Base-by-base conservation (phyloP, 2,888 invertebrate genomes). In the Pterobdella sp. region DNA sequence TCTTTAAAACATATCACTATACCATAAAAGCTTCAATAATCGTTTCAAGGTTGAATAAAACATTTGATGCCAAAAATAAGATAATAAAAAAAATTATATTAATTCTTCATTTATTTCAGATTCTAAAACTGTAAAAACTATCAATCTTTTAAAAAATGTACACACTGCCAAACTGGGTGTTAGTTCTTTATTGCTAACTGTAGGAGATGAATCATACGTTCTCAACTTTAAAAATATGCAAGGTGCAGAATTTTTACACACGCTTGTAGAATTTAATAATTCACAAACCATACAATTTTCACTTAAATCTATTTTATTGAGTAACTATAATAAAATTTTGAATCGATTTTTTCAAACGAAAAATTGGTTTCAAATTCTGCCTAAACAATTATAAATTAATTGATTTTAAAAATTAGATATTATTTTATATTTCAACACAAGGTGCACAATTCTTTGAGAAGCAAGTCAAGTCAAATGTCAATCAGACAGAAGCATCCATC, bases 401-500 rank as follows among this genome's bases (percentile, higher is more conserved):
- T 42, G 18, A 42, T 14, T 42, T 14, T 14, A 42, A 42, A 14
- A 14, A 18, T 7, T 42, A 42, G 42, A 42, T 42, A 42, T 7
- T 42, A 42, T 42, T 14, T 18, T 42, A 7, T 42, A 67, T 75
- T 67, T 73, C 56, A 81, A 80, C 66, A 14, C 35, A 64, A n/a
- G 91, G 90, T 83, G 88, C 89, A 81, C 88, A 89, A 83, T 87
- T 86, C 80, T 91, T 91, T 85, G 89, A 90, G 83, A 87, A 89
- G 80, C 87, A 89, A 80, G 87, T 92, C 81, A 87, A 87, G 76
- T 90, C 90, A 83, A 87, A 89, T 73, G 90, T 77, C 18, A 36
- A 31, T 75, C 76, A 77, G 68, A 78, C 79, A 7, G 75, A 79
- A 64, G 78, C 77, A 64, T 96, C 95, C 0, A 91, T 92, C 78